A percentile compares a stretch with the other conserved stretches of the same genome.
phyloP scores from a whole-genome alignment of 2,888 invertebrate species.

The Podabrus alpinus region DNA sequence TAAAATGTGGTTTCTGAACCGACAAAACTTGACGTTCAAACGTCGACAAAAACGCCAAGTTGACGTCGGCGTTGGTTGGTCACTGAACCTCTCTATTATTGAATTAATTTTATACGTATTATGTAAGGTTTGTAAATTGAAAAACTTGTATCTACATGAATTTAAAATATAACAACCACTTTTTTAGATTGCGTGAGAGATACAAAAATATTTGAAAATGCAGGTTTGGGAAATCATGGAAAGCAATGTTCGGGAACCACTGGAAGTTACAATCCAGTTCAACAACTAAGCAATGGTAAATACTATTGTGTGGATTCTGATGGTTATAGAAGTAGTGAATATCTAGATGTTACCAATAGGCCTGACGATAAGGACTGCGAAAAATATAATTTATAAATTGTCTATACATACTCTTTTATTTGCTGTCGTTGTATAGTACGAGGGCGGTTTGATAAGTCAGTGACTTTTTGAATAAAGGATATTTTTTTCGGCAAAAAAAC shows the following conservation, averaged over 20 bases:
- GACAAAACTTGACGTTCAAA: too few species aligned
- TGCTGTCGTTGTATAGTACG: background rate
- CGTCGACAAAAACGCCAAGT: too few species aligned
- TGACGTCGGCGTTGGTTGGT: too few species aligned
- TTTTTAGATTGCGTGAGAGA: constrained; percentile 66
- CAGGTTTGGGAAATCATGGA: constrained; percentile 57
- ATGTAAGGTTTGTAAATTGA: background rate
- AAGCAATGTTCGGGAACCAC: constrained; percentile 60
- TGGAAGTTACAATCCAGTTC: constrained; percentile 60
- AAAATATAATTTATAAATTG: background rate
- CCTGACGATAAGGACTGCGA: background rate
- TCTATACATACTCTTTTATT: background rate
- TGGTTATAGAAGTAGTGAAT: constrained; percentile 56
- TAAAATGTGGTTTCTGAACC: too few species aligned
- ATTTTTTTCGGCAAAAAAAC: too few species aligned
- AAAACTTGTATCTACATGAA: background rate
- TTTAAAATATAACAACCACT: background rate
- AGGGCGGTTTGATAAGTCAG: too few species aligned
- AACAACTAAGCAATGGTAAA: constrained; percentile 59
- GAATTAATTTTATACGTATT: too few species aligned
- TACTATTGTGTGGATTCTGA: constrained; percentile 66
- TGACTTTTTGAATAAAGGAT: too few species aligned
- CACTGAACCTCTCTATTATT: too few species aligned
- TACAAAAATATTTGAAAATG: constrained; percentile 57
- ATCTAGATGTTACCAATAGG: background rate